phyloP scores from a whole-genome alignment of 2,797 vertebrate genomes.

The Leucoraja ocellata region DNA sequence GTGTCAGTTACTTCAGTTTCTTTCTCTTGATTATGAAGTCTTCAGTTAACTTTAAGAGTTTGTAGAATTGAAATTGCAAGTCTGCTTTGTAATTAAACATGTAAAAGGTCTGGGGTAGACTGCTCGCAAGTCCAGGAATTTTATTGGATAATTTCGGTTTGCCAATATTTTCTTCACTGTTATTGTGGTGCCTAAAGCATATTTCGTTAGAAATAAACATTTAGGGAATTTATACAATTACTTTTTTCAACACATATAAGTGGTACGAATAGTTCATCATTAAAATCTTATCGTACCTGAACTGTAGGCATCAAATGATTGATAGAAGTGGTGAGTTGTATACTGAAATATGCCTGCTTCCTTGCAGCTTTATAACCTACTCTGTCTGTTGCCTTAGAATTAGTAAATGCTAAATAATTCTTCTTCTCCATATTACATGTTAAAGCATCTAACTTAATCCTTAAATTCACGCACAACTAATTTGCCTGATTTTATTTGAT shows the following conservation, averaged over 20 bases:
- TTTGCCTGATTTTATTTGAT: background rate
- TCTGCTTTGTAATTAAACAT: conserved; percentile 7
- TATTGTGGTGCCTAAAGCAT: background rate
- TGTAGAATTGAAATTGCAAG: background rate
- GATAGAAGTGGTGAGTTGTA: background rate
- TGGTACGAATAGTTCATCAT: background rate
- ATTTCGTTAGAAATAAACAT: background rate
- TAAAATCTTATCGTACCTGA: background rate
- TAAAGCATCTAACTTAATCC: background rate
- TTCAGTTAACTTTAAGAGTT: background rate
- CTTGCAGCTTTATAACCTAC: background rate
- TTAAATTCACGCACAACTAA: background rate
- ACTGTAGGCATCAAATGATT: background rate
- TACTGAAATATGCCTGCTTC: background rate
- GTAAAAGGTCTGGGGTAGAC: background rate
- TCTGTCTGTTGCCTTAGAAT: background rate
- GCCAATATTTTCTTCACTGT: background rate
- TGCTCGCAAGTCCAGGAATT: background rate
- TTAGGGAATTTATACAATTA: background rate
- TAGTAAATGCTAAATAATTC: background rate
- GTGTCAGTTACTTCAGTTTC: background rate
- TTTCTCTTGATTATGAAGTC: conserved; percentile 19
- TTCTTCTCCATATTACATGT: background rate
- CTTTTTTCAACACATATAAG: background rate
- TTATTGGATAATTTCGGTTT: background rate